Base-by-base conservation (phyloP, 2,113 vertebrate species). In the Paradisaea rubra region DNA sequence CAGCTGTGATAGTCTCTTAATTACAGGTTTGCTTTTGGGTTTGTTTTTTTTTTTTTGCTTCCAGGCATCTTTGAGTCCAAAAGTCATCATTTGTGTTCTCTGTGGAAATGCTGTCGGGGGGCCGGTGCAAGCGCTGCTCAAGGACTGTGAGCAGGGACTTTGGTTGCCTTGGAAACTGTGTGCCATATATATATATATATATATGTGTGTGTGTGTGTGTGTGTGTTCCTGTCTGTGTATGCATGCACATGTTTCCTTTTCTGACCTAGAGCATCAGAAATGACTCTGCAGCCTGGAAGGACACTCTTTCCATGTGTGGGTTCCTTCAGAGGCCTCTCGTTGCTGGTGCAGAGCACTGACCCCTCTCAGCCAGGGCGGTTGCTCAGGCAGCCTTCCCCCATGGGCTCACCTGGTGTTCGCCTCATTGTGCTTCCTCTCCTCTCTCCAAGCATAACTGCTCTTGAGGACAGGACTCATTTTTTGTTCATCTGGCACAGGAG, bases 141-240 rank as follows among this genome's bases (percentile, higher is more conserved):
- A 71, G 56, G 65, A 6, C 39, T 68, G 65, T 2, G 19, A 54
- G 33, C 42, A 14, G 94, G 86, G 87, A 88, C 54, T 91, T 65
- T 1, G 1, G 96, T 97, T 97, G 93, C 96, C 89, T 78, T 97
- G 96, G 96, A 95, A 97, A 97, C 97, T 60, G 28, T 47, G 42
- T 63, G 83, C 64, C 39, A 9, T 74, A 41, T 71, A 74, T 71
- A 37, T 74, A 1, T 61, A 1, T 71, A 0, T 71, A 37, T 74
- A 1, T 61, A 1, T 71, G 0, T 49, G 2, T 44, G 2, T 78
- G 3, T 84, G 5, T 80, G 8, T 41, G 9, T 82, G 13, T 79
- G 3, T 70, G 14, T 80, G 9, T 73, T 7, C 24, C 5, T 70
- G 10, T 60, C 28, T 54, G 15, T 65, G 44, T 47, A 2, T 47